Percentiles rank a stretch among this genome's conserved stretches.
Conservation (phyloP, 2,888 invertebrate genomes). For the Lymantria monacha region DNA sequence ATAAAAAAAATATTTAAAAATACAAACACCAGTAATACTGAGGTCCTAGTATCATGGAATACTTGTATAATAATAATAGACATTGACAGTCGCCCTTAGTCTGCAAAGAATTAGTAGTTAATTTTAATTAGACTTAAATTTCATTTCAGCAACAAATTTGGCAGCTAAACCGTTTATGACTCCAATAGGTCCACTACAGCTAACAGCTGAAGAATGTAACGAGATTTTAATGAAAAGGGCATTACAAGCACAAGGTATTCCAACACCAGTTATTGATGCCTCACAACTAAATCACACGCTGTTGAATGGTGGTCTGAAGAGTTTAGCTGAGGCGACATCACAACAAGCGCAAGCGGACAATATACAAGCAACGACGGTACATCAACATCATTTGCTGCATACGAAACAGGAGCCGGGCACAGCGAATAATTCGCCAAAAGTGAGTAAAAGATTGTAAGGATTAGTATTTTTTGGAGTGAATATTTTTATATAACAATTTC, state of each 20-base stretch:
- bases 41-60: too few species aligned
- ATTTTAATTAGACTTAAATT: background rate
- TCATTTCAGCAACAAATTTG: constrained; percentile 64
- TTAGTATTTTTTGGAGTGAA: background rate
- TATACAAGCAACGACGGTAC: constrained; percentile 57
- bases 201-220: constrained; percentile 90
- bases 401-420: constrained; percentile 83
- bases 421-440: constrained; percentile 80
- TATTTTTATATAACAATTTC: too few species aligned
- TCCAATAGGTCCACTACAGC: constrained; percentile 87
- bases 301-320: constrained; percentile 69
- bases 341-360: constrained; percentile 63
- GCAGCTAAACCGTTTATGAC: constrained; percentile 86
- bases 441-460: constrained; percentile 37
- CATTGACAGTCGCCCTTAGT: too few species aligned
- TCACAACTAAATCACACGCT: constrained; percentile 72
- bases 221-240: constrained; percentile 90
- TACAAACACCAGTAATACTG: too few species aligned
- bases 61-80: too few species aligned
- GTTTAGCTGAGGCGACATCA: constrained; percentile 59
- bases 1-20: too few species aligned
- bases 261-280: constrained; percentile 74
- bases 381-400: constrained; percentile 76
- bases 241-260: constrained; percentile 84
- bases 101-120: background rate